Conservation (phyloP, 1,140 invertebrate species). For the Zaprionus lachaisei region DNA sequence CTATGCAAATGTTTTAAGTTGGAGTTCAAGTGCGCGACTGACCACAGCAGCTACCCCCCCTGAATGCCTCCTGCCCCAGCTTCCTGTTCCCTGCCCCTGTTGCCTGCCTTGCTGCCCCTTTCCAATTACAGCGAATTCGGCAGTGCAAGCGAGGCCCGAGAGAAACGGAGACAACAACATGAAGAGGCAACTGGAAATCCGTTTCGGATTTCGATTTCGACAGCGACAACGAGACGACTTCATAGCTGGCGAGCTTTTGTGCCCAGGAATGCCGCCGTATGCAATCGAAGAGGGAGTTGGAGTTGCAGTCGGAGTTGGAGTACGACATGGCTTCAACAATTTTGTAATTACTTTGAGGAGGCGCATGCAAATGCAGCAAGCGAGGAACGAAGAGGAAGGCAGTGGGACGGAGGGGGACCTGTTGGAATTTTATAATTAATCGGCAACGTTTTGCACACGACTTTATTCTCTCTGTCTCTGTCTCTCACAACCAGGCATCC, state of each 20-base stretch:
- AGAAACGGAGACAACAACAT: no score
- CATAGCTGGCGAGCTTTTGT: slow-evolving; percentile 35
- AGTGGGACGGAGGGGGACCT: not conserved
- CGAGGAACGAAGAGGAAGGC: not conserved
- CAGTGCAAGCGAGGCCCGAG: slow-evolving; percentile 19
- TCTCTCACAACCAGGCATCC: slow-evolving; percentile 68
- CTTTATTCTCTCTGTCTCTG: slow-evolving; percentile 56
- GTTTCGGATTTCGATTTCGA: slow-evolving; percentile 38
- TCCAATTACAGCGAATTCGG: slow-evolving; percentile 66
- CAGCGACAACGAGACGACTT: slow-evolving; percentile 45
- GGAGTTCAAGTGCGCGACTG: slow-evolving; percentile 55
- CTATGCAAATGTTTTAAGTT: slow-evolving; percentile 73
- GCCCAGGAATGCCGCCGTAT: slow-evolving; percentile 38
- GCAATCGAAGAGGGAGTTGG: not conserved
- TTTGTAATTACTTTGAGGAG: slow-evolving; percentile 61
- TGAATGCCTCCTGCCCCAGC: not conserved
- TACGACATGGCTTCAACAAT: slow-evolving; percentile 60
- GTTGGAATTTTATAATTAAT: slow-evolving; percentile 80
- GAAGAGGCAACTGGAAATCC: slow-evolving; percentile 51
- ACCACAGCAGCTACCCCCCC: slow-evolving; percentile 22
- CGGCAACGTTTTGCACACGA: slow-evolving; percentile 53
- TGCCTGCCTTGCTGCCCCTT: slow-evolving; percentile 12
- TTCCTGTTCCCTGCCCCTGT: not conserved
- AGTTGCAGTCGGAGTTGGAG: slow-evolving; percentile 5
- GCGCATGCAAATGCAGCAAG: slow-evolving; percentile 53